Conservation (phyloP, 2,797 vertebrate genomes). For the Acrossocheilus wenchowensis region DNA sequence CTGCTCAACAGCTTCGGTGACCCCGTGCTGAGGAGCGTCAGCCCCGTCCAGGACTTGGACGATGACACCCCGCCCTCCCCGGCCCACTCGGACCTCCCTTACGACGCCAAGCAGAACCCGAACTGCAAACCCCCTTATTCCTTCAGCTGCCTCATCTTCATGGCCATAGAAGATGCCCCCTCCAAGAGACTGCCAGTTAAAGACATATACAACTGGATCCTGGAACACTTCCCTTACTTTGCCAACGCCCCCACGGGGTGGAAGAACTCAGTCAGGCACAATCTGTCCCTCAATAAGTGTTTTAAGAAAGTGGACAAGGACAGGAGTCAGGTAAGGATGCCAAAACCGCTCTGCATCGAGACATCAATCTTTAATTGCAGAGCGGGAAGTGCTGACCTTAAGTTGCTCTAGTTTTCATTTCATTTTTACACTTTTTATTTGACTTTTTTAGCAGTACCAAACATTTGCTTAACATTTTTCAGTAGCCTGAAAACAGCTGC, state of each 20-base stretch:
- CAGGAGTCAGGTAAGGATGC: conserved; percentile 85
- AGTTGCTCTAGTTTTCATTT: neutral
- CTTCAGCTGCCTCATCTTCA: conserved; percentile 94
- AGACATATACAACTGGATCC: conserved; percentile 94
- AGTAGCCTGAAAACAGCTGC: neutral
- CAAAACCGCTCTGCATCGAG: neutral
- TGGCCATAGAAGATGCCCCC: conserved; percentile 92
- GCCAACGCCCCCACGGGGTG: conserved; percentile 89
- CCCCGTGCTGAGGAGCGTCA: conserved; percentile 86
- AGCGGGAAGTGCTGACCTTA: conserved; percentile 26
- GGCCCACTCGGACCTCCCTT: conserved; percentile 84
- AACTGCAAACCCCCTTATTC: conserved; percentile 91
- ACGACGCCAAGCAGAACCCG: conserved; percentile 89
- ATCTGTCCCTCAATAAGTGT: conserved; percentile 91
- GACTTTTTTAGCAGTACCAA: neutral
- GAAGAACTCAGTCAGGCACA: conserved; percentile 92
- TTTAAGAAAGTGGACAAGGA: conserved; percentile 94
- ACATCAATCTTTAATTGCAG: conserved; percentile 26
- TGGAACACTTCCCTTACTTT: conserved; percentile 92
- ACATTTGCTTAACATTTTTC: neutral
- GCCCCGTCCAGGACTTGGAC: conserved; percentile 84
- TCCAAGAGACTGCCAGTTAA: conserved; percentile 89
- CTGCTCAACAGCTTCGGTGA: conserved; percentile 90
- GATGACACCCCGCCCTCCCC: conserved; percentile 86
- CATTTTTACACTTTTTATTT: neutral